phyloP scores from a whole-genome alignment of 2,888 invertebrate species.

The Heliconius sara region DNA sequence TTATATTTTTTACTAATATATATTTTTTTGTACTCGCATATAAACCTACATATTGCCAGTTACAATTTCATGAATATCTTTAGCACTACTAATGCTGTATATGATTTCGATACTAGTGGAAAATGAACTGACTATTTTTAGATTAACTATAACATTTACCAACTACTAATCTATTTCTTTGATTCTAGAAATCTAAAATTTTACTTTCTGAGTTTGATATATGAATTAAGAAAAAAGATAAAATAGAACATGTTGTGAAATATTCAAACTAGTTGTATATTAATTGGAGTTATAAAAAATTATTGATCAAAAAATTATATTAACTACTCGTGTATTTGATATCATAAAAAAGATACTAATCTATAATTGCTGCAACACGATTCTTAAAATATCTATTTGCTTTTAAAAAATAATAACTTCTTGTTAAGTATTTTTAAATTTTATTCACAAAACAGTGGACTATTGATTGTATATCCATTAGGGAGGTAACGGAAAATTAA shows the following conservation, averaged over 20 bases:
- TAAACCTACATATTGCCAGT: too few species aligned
- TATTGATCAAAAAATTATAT: background rate
- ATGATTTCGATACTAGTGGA: background rate
- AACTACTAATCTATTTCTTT: background rate
- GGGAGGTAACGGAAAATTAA: constrained; percentile 37
- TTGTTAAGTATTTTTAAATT: constrained; percentile 3
- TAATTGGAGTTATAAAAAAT: background rate
- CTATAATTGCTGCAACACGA: constrained; percentile 3
- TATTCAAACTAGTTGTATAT: background rate
- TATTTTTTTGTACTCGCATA: background rate
- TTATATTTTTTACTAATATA: background rate
- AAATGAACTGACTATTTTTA: background rate
- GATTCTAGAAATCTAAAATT: background rate
- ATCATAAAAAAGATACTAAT: constrained; percentile 20
- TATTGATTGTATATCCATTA: constrained; percentile 26
- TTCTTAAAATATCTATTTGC: constrained; percentile 1
- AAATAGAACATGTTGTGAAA: background rate
- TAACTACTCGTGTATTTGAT: background rate
- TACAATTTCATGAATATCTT: too few species aligned
- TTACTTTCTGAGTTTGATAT: background rate
- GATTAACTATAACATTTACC: background rate
- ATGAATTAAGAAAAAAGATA: constrained; percentile 1
- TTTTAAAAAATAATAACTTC: background rate
- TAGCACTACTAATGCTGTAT: background rate
- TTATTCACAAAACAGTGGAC: constrained; percentile 42